Base-by-base conservation (phyloP, 2,888 invertebrate species). In the Drosophila phalerata region DNA sequence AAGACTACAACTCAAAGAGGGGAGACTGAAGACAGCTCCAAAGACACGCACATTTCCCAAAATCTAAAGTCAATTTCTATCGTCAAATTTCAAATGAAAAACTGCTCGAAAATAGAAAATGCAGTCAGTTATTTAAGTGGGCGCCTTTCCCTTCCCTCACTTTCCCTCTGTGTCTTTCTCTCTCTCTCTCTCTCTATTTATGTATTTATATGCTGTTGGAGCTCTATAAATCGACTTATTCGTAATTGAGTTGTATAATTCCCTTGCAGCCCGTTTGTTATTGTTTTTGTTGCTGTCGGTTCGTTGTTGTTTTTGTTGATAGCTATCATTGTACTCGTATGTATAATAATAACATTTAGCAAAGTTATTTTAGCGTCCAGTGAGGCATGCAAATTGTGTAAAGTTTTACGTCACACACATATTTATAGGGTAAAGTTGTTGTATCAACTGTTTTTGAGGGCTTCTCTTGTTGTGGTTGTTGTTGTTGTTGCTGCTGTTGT, bases 301-400 rank as follows among this genome's bases (percentile, higher is more conserved):
- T 38, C 3, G 38, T 38, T 38, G 38, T 65, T 71, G 58, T 49
- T 49, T 17, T 19, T 64, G 56, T 38, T 34, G 32, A 53, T 56
- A 53, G 37, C 45, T 56, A 72, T 69, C 69, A 68, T 64, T 15
- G 34, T 47, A 28, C 45, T 55, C 34, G 43, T 37, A 56, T 56
- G 57, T 56, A 15, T 53, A 37, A 75, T 76, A 82, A 88, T 73
- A 89, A 69, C 87, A 80, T 88, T 89, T 83, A 80, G 69, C 74
- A 57, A 83, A 85, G 76, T 77, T 89, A 80, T 88, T 86, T 78
- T 56, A 69, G 47, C 42, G 69, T 42, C 64, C 85, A 79, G 42
- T 89, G 79, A 88, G 72, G 77, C 90, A 76, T 90, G 79, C 77
- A 85, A 88, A 78, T 76, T 86, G 73, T 76, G 56, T 38, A 75